Evolutionary conservation across 2,888 invertebrate species (phyloP).

Genomic region (Endotricha flammealis): DNA sequence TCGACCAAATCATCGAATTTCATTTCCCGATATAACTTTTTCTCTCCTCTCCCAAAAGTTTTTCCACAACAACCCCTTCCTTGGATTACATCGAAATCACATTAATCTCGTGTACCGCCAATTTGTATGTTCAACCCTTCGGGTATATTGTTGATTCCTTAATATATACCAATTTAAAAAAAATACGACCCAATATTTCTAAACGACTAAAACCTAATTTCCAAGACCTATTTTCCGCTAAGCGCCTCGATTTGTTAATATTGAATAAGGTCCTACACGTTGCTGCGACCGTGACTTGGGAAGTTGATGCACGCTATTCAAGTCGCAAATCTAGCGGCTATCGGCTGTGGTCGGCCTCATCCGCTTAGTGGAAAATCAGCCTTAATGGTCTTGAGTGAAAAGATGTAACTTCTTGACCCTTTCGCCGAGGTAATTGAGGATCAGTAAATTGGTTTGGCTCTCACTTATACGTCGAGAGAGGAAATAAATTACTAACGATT

Average conservation of each 20-base stretch:
- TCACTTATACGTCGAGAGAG: slow-evolving; percentile 30
- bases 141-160: background rate
- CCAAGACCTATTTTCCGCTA: no score
- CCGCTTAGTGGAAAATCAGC: no score
- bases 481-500: slow-evolving; percentile 37
- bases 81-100: background rate
- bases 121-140: background rate
- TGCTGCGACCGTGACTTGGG: no score
- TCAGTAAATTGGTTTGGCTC: slow-evolving; percentile 34
- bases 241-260: no score
- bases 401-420: slow-evolving; percentile 16
- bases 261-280: no score
- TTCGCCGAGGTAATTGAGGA: slow-evolving; percentile 30
- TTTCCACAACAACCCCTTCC: background rate
- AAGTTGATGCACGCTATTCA: no score
- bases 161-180: background rate
- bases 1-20: background rate
- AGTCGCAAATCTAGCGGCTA: no score
- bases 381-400: slow-evolving; percentile 8
- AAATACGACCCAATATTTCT: background rate
- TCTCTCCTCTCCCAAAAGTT: slow-evolving; percentile 2
- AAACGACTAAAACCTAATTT: no score
- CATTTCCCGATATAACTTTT: slow-evolving; percentile 1
- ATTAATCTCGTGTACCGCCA: slow-evolving; percentile 1
- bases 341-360: no score